Evolutionary conservation across 2,113 vertebrate genomes (phyloP), one percentile per base, ranked within the genome.

Genomic region (Sinocyclocheilus grahami): DNA sequence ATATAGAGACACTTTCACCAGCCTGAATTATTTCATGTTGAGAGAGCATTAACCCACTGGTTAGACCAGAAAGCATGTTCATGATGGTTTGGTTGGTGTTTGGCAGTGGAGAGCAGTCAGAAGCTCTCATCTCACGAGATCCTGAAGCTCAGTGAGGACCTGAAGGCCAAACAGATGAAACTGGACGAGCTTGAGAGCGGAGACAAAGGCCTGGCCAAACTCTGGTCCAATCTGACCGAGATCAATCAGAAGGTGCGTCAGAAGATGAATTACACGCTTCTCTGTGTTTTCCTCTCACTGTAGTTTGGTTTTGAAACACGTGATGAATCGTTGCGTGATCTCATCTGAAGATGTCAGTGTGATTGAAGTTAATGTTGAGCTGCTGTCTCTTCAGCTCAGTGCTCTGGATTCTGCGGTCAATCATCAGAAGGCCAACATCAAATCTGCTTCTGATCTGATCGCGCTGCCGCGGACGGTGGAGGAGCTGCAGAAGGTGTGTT

Each of bases 141-240:
- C 86, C 96, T 96, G 75, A 97, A 96, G 90, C 92, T 99, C 87
- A 97, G 93, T 37, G 97, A 99, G 90, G 98, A 99, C 79, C 92
- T 99, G 87, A 96, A 98, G 90, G 93, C 91, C 89, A 95, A 96
- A 82, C 96, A 97, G 90, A 96, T 93, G 87, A 94, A 95, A 46
- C 92, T 99, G 46, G 96, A 97, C 27, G 95, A 97, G 82, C 92
- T 98, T 53, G 96, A 98, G 86, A 96, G 90, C 67, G 98, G 98
- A 78, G 96, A 97, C 60, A 93, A 91, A 79, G 97, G 98, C 2
- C 90, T 99, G 86, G 95, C 60, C 92, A 97, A 94, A 91, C 92
- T 98, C 84, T 99, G 98, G 98, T 94, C 95, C 78, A 99, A 99
- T 92, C 95, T 99, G 27, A 99, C 97, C 69, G 97, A 98, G 87